These are phyloP conservation scores for Drosophila setifemur DNA, from an alignment of 1,140 invertebrate genomes.

Conservation along the genomic window DNA sequence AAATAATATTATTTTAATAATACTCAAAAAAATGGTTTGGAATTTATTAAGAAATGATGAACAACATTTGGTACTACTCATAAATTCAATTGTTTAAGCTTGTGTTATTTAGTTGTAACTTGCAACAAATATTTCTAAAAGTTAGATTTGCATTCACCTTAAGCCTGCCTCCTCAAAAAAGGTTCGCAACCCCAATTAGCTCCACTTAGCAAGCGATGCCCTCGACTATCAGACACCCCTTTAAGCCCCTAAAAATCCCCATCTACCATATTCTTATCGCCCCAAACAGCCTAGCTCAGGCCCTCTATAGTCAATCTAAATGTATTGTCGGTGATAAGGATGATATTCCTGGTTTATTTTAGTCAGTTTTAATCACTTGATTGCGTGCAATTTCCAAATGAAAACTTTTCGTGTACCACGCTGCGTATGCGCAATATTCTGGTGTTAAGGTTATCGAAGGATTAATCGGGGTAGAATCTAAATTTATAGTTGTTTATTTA, in stretches of 20 bases:
- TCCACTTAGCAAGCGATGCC: constrained; percentile 20
- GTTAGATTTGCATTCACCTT: constrained; percentile 3
- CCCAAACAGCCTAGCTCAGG: constrained; percentile 2
- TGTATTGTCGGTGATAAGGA: constrained; percentile 14
- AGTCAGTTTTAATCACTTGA: neutral
- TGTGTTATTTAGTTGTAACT: too few relatives aligned
- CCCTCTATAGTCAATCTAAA: neutral
- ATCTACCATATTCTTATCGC: constrained; percentile 7
- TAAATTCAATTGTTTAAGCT: too few relatives aligned
- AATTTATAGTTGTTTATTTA: too few relatives aligned
- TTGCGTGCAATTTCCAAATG: neutral
- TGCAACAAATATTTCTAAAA: too few relatives aligned
- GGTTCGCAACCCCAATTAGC: constrained; percentile 10
- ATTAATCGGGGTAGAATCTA: too few relatives aligned
- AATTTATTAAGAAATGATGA: too few relatives aligned
- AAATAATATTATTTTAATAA: too few relatives aligned
- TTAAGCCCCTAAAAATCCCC: neutral
- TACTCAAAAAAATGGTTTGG: too few relatives aligned
- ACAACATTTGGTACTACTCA: too few relatives aligned
- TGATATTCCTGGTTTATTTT: constrained; percentile 7
- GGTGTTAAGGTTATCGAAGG: too few relatives aligned
- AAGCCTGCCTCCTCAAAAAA: neutral
- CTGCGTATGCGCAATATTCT: constrained; percentile 30
- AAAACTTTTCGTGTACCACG: constrained; percentile 1
- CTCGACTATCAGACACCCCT: neutral